Conservation (phyloP, 2,888 invertebrate species). For the Tipula lateralis region DNA sequence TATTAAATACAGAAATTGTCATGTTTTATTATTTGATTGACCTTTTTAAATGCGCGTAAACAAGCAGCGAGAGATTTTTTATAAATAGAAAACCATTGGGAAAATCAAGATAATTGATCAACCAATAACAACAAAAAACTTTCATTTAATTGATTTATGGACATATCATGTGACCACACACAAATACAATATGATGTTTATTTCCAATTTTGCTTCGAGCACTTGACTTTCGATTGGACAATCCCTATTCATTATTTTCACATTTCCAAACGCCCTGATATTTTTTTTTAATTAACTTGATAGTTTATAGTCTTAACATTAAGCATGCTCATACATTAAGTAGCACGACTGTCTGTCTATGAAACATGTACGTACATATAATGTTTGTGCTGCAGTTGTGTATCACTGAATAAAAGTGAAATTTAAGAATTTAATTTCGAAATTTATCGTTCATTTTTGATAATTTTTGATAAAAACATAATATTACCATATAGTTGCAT, state of each 20-base stretch:
- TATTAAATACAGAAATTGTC: not conserved
- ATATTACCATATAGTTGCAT: not conserved
- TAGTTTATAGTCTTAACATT: not conserved
- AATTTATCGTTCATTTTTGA: not conserved
- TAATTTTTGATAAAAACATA: not conserved
- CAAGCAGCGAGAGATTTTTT: not conserved
- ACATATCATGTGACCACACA: not conserved
- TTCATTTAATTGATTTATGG: conserved; percentile 14
- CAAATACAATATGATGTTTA: not conserved
- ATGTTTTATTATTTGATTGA: conserved; percentile 11
- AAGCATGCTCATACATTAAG: not conserved
- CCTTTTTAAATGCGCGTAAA: not conserved
- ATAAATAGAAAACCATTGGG: not conserved
- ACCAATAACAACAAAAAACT: not conserved
- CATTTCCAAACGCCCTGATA: not conserved
- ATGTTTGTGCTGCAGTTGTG: too few relatives aligned
- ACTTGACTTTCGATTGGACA: not conserved
- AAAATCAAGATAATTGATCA: not conserved
- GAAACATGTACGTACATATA: not conserved
- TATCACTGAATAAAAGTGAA: not conserved
- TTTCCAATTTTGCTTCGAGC: not conserved
- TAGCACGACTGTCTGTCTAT: not conserved
- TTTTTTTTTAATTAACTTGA: not conserved
- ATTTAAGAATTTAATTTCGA: not conserved
- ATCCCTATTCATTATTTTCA: not conserved